Conservation (phyloP, 2,113 vertebrate genomes). For the Corvus moneduloides region DNA sequence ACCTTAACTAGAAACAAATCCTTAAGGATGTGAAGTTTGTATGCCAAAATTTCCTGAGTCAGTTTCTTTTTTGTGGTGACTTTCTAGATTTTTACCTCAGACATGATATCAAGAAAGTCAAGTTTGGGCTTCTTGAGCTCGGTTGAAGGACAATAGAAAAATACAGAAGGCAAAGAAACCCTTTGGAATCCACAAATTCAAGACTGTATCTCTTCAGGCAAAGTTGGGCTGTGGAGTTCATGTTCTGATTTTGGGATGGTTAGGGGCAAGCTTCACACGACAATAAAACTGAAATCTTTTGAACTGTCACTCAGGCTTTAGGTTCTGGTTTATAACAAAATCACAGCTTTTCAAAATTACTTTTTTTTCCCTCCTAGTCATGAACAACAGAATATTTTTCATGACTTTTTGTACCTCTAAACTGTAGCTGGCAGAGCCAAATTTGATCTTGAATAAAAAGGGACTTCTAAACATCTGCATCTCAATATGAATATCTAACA, state of each 20-base stretch:
- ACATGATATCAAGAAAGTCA: neutral
- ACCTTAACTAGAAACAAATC: neutral
- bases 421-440: neutral
- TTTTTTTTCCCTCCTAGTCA: neutral
- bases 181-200: neutral
- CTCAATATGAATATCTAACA: neutral
- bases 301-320: neutral
- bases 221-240: neutral
- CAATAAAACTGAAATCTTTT: neutral
- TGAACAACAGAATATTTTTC: neutral
- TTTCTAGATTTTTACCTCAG: neutral
- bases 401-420: neutral
- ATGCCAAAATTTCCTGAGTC: neutral
- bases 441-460: neutral
- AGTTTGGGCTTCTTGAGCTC: neutral
- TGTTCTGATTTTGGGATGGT: neutral
- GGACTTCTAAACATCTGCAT: neutral
- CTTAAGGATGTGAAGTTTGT: neutral
- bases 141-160: neutral
- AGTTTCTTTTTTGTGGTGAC: neutral
- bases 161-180: neutral
- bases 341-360: neutral
- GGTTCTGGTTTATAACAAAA: neutral
- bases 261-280: neutral
- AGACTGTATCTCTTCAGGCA: neutral